These are phyloP conservation scores for Drosophila nigrodunni DNA, from an alignment of 1,140 invertebrate genomes.

Conservation along the genomic window DNA sequence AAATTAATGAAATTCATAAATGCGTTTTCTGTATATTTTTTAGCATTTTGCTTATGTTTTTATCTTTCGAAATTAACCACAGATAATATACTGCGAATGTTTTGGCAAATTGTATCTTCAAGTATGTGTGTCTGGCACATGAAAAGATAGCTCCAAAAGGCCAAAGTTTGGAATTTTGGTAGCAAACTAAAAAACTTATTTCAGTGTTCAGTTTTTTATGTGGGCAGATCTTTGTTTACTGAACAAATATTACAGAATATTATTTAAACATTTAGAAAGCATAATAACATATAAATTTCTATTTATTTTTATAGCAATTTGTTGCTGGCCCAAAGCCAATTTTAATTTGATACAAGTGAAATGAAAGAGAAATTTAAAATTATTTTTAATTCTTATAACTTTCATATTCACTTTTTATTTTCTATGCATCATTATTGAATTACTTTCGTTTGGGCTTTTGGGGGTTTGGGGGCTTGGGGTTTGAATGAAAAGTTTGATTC, in stretches of 20 bases:
- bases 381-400: conserved; percentile 2
- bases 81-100: conserved; percentile 60
- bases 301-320: background rate
- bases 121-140: conserved; percentile 9
- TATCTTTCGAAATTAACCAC: conserved; percentile 47
- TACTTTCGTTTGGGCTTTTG: conserved; percentile 37
- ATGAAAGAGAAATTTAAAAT: background rate
- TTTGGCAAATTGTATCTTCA: conserved; percentile 23
- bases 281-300: background rate
- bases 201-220: conserved; percentile 5
- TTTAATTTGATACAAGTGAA: background rate
- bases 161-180: conserved; percentile 45
- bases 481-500: conserved; percentile 59
- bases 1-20: conserved; percentile 33
- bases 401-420: conserved; percentile 3
- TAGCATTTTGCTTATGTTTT: conserved; percentile 41
- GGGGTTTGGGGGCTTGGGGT: background rate
- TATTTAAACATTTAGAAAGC: too few relatives aligned
- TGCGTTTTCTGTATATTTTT: conserved; percentile 33
- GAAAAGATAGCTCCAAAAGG: conserved; percentile 40
- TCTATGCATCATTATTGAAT: conserved; percentile 24
- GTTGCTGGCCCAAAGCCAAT: background rate
- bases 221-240: conserved; percentile 1
- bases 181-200: conserved; percentile 11
- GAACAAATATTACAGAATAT: background rate